Conservation (phyloP, 2,888 invertebrate genomes). For the Melanostoma scalare region DNA sequence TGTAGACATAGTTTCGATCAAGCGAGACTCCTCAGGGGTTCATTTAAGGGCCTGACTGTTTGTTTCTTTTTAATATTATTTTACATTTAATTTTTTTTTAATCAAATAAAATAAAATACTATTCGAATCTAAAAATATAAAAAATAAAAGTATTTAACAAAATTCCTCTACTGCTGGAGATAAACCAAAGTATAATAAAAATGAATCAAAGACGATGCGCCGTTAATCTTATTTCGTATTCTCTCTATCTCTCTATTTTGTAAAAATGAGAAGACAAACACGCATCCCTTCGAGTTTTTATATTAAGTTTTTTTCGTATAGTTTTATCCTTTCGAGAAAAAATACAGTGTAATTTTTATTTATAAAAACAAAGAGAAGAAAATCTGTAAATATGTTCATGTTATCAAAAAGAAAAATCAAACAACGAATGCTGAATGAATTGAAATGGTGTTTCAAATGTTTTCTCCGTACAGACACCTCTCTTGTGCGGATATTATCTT, state of each 20-base stretch:
- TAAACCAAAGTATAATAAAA: constrained; percentile 80
- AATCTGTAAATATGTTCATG: constrained; percentile 38
- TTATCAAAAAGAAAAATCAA: constrained; percentile 48
- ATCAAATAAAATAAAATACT: constrained; percentile 39
- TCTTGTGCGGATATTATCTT: constrained; percentile 40
- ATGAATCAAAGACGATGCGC: constrained; percentile 68
- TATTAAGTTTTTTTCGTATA: constrained; percentile 40
- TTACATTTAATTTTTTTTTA: constrained; percentile 36
- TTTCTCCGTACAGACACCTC: constrained; percentile 24
- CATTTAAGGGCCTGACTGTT: constrained; percentile 54
- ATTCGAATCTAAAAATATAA: constrained; percentile 44
- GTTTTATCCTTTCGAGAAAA: constrained; percentile 26
- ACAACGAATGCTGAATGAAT: constrained; percentile 27
- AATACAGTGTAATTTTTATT: constrained; percentile 28
- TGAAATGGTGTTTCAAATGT: constrained; percentile 41
- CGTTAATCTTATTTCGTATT: constrained; percentile 31
- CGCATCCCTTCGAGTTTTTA: constrained; percentile 54
- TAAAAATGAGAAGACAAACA: constrained; percentile 30
- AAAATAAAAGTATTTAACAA: constrained; percentile 50
- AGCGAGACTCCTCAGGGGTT: constrained; percentile 59
- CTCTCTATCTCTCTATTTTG: constrained; percentile 17
- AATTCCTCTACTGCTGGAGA: constrained; percentile 79
- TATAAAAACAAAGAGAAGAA: constrained; percentile 28
- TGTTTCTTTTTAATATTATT: constrained; percentile 27
- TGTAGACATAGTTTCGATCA: constrained; percentile 19